Evolutionary conservation across 2,797 vertebrate genomes (phyloP), one percentile per base, ranked within the genome.

Genomic region (Sebastes vulpes): DNA sequence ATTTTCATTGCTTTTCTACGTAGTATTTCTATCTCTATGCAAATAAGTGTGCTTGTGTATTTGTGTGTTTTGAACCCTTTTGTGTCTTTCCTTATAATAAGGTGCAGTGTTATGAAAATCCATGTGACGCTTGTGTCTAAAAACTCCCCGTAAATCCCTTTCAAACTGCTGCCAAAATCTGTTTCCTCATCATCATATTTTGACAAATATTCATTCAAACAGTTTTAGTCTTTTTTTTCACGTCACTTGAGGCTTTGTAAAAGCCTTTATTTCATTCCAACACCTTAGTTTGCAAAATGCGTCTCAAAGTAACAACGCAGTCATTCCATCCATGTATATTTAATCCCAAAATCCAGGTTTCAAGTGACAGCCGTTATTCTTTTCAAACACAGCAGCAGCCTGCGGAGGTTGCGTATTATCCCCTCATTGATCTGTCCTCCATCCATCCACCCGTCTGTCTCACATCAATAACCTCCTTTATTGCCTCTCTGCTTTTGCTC

Each of bases 401-500:
- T 42, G 32, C 57, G 25, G 68, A 73, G 56, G 48, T 21, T 67
- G 59, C 67, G 23, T 70, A 69, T 80, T 80, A 75, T 82, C 46
- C 74, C 20, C 2, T 64, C 57, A 77, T 65, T 75, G 72, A 88
- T 86, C 75, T 58, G 18, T 60, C 63, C 66, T 69, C 35, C 69
- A 75, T 68, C 42, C 66, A 61, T 78, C 60, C 73, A 58, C 35
- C 29, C 71, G 21, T 77, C 58, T 35, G 48, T 65, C 53, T 72
- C 69, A 72, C 64, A 71, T 78, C 77, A 82, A 82, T 81, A 79
- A 67, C 65, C 59, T 52, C n/a, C 72, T 82, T 86, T 86, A 83
- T 75, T 82, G 59, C 78, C 61, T 65, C 48, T 69, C 38, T 20
- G 12, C 21, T 79, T 75, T 65, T 42, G 71, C 78, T 64, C 64